phyloP scores from a whole-genome alignment of 2,797 vertebrate genomes.

The Staurois parvus region DNA sequence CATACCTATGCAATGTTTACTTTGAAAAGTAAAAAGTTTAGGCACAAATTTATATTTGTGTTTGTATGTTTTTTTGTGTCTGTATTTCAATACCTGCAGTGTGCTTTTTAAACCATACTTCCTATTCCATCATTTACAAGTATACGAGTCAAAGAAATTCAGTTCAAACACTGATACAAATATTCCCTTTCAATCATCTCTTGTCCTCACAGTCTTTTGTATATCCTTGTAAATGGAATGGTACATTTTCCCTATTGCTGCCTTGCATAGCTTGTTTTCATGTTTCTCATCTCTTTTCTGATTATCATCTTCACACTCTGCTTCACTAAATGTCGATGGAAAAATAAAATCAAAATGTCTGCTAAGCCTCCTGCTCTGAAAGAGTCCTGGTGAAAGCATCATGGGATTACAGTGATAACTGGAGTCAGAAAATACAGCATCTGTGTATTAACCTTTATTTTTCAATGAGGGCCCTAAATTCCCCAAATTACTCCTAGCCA shows the following conservation, averaged over 20 bases:
- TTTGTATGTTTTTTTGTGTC: too few species aligned
- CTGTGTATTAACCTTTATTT: constrained; percentile 42
- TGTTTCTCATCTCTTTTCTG: constrained; percentile 27
- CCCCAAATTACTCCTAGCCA: constrained; percentile 35
- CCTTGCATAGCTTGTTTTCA: constrained; percentile 3
- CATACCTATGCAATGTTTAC: too few species aligned
- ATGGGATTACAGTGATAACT: constrained; percentile 36
- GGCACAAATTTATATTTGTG: too few species aligned
- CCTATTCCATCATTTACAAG: background rate
- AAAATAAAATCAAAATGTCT: constrained; percentile 30
- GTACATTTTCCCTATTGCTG: background rate
- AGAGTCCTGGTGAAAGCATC: constrained; percentile 22
- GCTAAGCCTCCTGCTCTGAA: constrained; percentile 5
- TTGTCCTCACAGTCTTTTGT: background rate
- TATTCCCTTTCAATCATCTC: background rate
- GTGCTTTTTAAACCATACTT: background rate
- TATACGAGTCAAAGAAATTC: too few species aligned
- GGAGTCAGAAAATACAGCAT: constrained; percentile 19
- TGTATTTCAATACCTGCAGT: background rate
- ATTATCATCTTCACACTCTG: constrained; percentile 41
- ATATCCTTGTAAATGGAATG: background rate
- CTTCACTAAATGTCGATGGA: constrained; percentile 29
- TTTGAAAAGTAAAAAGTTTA: too few species aligned
- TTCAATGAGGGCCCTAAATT: constrained; percentile 38
- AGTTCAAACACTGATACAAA: background rate